Evolutionary conservation across 1,140 invertebrate species (phyloP).

Genomic region (Muscidifurax raptorellus): DNA sequence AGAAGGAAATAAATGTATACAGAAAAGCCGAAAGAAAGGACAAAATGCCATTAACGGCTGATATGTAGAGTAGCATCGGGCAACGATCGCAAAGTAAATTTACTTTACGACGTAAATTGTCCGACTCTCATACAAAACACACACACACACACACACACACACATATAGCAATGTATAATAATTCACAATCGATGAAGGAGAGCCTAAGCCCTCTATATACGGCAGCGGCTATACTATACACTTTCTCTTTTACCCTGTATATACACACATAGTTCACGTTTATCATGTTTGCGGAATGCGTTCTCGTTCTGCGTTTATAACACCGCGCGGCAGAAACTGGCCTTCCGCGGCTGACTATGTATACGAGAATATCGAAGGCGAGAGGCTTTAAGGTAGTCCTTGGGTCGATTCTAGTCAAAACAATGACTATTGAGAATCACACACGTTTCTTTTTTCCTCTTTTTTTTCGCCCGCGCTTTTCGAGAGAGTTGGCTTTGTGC

Average conservation of each 20-base stretch:
- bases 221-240: neutral
- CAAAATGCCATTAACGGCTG: neutral
- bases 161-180: neutral
- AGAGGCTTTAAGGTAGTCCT: neutral
- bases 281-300: constrained; percentile 5
- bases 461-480: neutral
- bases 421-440: neutral
- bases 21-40: neutral
- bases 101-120: constrained; percentile 31
- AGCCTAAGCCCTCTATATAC: neutral
- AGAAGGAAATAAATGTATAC: neutral
- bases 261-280: constrained; percentile 7
- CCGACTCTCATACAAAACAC: neutral
- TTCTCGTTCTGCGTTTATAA: neutral
- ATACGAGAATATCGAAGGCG: neutral
- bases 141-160: neutral
- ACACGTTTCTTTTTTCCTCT: neutral
- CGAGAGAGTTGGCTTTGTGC: neutral
- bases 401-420: neutral
- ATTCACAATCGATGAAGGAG: constrained; percentile 28
- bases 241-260: neutral
- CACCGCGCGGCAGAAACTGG: neutral
- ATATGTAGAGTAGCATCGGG: neutral
- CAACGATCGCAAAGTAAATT: constrained; percentile 4
- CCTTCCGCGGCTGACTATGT: neutral